Evolutionary conservation across 2,888 invertebrate species (phyloP).

Genomic region (Dicyrtoma fusca): DNA sequence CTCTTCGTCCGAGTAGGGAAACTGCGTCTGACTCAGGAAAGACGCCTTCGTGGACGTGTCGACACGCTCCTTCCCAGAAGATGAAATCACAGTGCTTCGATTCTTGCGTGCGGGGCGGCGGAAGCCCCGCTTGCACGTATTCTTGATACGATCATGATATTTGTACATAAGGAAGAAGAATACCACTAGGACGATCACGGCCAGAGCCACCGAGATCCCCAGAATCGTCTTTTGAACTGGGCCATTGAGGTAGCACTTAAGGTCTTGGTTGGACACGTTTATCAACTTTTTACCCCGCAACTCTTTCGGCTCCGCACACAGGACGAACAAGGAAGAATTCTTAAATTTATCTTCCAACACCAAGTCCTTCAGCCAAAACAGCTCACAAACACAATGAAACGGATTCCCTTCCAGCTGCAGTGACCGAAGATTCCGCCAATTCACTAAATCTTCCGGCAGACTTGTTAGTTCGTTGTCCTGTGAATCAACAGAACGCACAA

Average conservation of each 20-base stretch:
- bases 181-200: constrained; percentile 72
- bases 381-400: constrained; percentile 76
- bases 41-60: constrained; percentile 54
- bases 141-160: constrained; percentile 78
- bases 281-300: constrained; percentile 68
- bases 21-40: constrained; percentile 53
- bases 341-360: constrained; percentile 45
- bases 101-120: constrained; percentile 49
- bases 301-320: constrained; percentile 74
- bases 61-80: constrained; percentile 45
- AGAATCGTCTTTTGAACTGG: constrained; percentile 79
- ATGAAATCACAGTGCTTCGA: constrained; percentile 49
- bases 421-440: constrained; percentile 75
- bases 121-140: constrained; percentile 68
- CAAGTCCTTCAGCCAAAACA: constrained; percentile 78
- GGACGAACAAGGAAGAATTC: constrained; percentile 61
- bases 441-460: constrained; percentile 76
- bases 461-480: constrained; percentile 76
- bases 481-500: constrained; percentile 29
- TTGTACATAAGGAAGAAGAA: constrained; percentile 75
- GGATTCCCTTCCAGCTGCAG: constrained; percentile 83
- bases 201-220: constrained; percentile 74
- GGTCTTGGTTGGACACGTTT: constrained; percentile 72
- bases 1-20: constrained; percentile 54
- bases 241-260: constrained; percentile 78